A percentile compares a stretch with the other conserved stretches of the same genome.
phyloP scores from a whole-genome alignment of 2,888 invertebrate genomes.

The Drosophila meridionalis region DNA sequence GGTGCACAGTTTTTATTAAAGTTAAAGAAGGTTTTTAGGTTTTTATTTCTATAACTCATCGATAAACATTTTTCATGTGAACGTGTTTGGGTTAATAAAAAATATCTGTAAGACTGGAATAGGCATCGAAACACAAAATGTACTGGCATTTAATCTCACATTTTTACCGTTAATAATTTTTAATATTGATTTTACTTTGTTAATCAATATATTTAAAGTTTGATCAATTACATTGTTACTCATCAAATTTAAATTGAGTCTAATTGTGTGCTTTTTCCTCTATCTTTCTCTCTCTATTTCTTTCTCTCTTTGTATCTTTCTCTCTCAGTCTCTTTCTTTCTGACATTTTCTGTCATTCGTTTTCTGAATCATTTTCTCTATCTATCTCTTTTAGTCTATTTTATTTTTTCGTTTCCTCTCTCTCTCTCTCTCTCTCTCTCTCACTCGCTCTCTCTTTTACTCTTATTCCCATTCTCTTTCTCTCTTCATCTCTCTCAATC shows the following conservation, averaged over 20 bases:
- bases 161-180: no score
- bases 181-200: no score
- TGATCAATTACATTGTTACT: no score
- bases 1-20: not conserved
- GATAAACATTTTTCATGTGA: not conserved
- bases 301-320: not conserved
- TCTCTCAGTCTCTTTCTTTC: no score
- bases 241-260: not conserved
- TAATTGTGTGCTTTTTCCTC: no score
- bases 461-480: not conserved
- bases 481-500: not conserved
- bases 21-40: not conserved
- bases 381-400: no score
- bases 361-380: not conserved
- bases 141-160: no score
- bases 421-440: not conserved
- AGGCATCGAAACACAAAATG: no score
- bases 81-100: not conserved
- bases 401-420: not conserved
- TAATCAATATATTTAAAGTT: no score
- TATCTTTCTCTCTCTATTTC: not conserved
- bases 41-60: constrained; percentile 1
- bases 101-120: not conserved
- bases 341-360: not conserved
- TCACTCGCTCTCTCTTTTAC: no score